Conservation (phyloP, 2,113 vertebrate species). For the Semicossyphus pulcher region DNA sequence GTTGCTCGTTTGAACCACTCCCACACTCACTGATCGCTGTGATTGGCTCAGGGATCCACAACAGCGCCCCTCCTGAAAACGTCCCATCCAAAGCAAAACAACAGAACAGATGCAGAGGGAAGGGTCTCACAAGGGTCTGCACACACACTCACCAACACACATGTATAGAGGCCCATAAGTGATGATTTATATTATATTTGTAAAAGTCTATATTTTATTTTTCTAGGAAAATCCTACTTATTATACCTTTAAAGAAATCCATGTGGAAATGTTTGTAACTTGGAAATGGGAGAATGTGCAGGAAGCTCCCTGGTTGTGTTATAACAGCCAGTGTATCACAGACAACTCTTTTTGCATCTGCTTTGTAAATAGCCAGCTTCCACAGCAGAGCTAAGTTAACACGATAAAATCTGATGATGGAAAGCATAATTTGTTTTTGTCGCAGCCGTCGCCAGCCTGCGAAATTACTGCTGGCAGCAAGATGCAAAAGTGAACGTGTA, state of each 20-base stretch:
- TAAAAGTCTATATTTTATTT: too few relatives aligned
- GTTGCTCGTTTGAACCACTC: too few relatives aligned
- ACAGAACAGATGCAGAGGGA: too few relatives aligned
- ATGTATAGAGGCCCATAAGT: too few relatives aligned
- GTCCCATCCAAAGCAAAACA: too few relatives aligned
- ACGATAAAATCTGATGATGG: slow-evolving; percentile 39
- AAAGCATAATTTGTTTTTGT: slow-evolving; percentile 47
- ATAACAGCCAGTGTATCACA: slow-evolving; percentile 54
- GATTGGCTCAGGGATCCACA: too few relatives aligned
- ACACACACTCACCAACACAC: too few relatives aligned
- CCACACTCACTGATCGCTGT: too few relatives aligned
- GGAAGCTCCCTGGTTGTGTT: slow-evolving; percentile 62
- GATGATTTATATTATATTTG: too few relatives aligned
- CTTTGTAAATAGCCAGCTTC: slow-evolving; percentile 25
- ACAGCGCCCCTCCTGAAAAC: too few relatives aligned
- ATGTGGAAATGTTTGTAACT: not conserved
- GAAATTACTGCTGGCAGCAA: slow-evolving; percentile 54
- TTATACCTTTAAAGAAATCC: not conserved
- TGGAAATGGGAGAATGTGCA: not conserved
- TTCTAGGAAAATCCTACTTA: too few relatives aligned
- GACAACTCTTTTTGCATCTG: slow-evolving; percentile 17
- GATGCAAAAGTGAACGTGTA: slow-evolving; percentile 35
- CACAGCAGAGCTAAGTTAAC: slow-evolving; percentile 16
- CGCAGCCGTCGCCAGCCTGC: slow-evolving; percentile 14
- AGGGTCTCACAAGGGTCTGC: too few relatives aligned